A percentile compares a stretch with the other conserved stretches of the same genome.
phyloP scores from a whole-genome alignment of 1,140 invertebrate genomes.

The Micrasema longulum region DNA sequence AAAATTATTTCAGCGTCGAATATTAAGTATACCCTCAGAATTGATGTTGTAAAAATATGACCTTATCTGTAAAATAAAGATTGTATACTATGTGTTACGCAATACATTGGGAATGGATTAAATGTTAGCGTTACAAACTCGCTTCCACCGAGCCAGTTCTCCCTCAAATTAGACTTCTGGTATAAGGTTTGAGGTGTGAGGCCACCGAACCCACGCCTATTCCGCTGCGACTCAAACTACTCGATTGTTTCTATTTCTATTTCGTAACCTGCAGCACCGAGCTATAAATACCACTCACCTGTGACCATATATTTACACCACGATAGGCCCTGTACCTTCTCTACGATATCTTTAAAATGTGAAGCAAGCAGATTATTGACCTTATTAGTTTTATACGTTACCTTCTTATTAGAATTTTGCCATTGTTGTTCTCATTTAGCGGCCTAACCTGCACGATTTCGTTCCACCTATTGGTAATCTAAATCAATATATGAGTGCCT shows the following conservation, averaged over 20 bases:
- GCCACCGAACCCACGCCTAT: constrained; percentile 26
- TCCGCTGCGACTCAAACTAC: neutral
- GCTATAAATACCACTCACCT: constrained; percentile 33
- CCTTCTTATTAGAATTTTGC: constrained; percentile 1
- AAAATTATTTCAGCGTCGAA: no score
- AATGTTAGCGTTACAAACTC: no score
- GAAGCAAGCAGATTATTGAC: constrained; percentile 32
- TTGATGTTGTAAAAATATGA: no score
- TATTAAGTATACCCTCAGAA: no score
- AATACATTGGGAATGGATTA: no score
- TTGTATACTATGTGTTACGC: no score
- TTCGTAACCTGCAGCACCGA: constrained; percentile 28
- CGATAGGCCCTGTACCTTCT: constrained; percentile 30
- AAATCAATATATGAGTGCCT: no score
- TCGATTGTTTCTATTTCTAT: constrained; percentile 25
- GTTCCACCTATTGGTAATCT: constrained; percentile 3
- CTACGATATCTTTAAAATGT: constrained; percentile 20
- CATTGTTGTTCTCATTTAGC: constrained; percentile 17
- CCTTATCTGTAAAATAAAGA: no score
- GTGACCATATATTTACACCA: constrained; percentile 21
- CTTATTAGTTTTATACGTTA: constrained; percentile 14
- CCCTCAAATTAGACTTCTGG: no score
- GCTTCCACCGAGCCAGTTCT: no score
- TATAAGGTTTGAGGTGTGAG: constrained; percentile 1
- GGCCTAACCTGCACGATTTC: neutral